phyloP scores from a whole-genome alignment of 2,797 vertebrate species.

The Crypturellus tataupa region DNA sequence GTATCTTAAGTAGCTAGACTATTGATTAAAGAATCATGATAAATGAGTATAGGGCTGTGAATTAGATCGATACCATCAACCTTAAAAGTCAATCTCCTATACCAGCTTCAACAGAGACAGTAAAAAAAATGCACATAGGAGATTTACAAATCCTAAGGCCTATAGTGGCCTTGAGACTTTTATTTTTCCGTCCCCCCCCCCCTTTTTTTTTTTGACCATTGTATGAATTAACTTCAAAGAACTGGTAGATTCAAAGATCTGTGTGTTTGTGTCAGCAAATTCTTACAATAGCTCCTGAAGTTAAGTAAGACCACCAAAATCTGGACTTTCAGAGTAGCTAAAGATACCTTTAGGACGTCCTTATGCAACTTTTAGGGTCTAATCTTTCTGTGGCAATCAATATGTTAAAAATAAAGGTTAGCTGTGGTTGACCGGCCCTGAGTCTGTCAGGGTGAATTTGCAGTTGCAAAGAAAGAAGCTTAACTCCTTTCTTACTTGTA shows the following conservation, averaged over 20 bases:
- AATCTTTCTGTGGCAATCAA: not conserved
- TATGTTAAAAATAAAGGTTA: not conserved
- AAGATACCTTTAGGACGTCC: not conserved
- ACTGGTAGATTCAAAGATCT: not conserved
- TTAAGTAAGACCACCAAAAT: not conserved
- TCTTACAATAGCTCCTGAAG: not conserved
- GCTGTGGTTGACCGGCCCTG: not conserved
- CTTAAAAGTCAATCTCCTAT: slow-evolving; percentile 73
- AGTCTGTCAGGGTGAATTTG: not conserved
- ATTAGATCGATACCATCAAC: slow-evolving; percentile 71
- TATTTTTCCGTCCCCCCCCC: slow-evolving; percentile 26
- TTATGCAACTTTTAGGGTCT: not conserved
- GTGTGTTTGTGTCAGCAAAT: not conserved
- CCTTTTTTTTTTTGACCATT: not conserved
- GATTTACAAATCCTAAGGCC: slow-evolving; percentile 64
- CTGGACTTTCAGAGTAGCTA: not conserved
- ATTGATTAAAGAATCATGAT: slow-evolving; percentile 77
- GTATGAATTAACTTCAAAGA: slow-evolving; percentile 2
- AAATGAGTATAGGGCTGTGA: slow-evolving; percentile 63
- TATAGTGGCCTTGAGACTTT: slow-evolving; percentile 45
- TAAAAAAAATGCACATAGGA: slow-evolving; percentile 59
- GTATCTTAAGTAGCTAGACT: slow-evolving; percentile 66
- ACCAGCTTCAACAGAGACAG: slow-evolving; percentile 61
- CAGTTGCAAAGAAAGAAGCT: not conserved
- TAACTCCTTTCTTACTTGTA: not conserved